Evolutionary conservation across 2,888 invertebrate species (phyloP), one percentile per base, ranked within the genome.

Genomic region (Ichneumoninae sp.): DNA sequence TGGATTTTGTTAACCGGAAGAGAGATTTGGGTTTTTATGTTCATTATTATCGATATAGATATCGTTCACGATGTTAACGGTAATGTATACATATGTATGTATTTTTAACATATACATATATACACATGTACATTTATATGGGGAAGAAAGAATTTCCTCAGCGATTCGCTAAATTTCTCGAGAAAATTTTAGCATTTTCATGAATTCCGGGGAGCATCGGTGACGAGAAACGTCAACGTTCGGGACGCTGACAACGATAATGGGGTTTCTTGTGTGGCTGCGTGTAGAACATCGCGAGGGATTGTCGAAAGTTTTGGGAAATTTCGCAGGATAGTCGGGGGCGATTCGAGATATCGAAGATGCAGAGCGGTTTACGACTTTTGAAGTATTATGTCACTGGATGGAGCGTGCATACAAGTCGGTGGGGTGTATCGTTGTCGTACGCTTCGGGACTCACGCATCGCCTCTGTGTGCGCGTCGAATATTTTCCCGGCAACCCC

Each of bases 181-280:
- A 19, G 13, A 30, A 70, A 54, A 47, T 62, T 74, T 44, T 60
- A 16, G n/a, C 40, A n/a, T 22, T 74, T 71, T 30, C 10, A 22
- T 26, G 40, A 40, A 66, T 66, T 52, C 2, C 33, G n/a, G n/a
- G 8, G 40, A 66, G 26, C 44, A 52, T 26, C 66, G 5, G 22
- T 76, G 54, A 66, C 54, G 66, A 36, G 65, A 54, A 52, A 70
- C 69, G 66, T 76, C 66, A 52, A 66, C 19, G 66, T 44, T 44
- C 44, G 22, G 40, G 83, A 85, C 83, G 87, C 83, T 87, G 85
- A 90, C 85, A 87, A 86, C 86, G 86, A 87, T 89, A 89, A 89
- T 89, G 87, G 87, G 87, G 84, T 89, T 89, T 89, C 87, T 90
- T 87, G 88, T 88, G 86, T 84, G 87, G 87, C 80, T 87, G 80